phyloP scores from a whole-genome alignment of 2,888 invertebrate species.

The Chouioia cunea region DNA sequence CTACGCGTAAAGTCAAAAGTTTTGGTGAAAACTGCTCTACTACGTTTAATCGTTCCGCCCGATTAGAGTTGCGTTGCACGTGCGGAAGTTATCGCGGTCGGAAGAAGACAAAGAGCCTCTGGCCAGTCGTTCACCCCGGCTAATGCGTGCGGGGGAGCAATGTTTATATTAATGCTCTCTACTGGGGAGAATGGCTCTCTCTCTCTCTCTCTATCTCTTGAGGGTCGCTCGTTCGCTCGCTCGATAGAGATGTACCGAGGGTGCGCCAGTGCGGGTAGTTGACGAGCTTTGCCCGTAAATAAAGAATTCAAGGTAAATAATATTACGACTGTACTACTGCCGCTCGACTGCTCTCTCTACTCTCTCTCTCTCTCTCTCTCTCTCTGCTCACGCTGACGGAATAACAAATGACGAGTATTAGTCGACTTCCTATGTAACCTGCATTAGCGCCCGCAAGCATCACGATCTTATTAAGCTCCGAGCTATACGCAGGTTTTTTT shows the following conservation, averaged over 20 bases:
- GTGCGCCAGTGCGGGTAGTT: neutral
- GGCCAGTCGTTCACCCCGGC: slow-evolving; percentile 39
- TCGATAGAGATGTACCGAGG: slow-evolving; percentile 28
- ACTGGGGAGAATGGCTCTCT: too few species aligned
- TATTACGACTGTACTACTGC: neutral
- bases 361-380: too few species aligned
- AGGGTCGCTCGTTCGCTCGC: slow-evolving; percentile 4
- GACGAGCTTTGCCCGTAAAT: slow-evolving; percentile 19
- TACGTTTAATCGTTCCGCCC: slow-evolving; percentile 34
- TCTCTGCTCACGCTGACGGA: slow-evolving; percentile 9
- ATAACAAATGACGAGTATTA: slow-evolving; percentile 8
- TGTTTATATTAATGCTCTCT: slow-evolving; percentile 56
- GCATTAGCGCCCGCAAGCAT: slow-evolving; percentile 36
- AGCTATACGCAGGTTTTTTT: slow-evolving; percentile 31
- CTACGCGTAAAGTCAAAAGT: slow-evolving; percentile 3
- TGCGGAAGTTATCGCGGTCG: slow-evolving; percentile 53
- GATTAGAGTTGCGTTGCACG: slow-evolving; percentile 46
- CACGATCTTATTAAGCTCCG: slow-evolving; percentile 43
- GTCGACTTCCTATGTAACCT: slow-evolving; percentile 19
- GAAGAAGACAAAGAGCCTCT: slow-evolving; percentile 8
- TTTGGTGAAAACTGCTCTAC: slow-evolving; percentile 12
- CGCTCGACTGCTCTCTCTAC: too few species aligned
- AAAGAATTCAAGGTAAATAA: slow-evolving; percentile 38
- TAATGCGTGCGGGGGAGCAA: slow-evolving; percentile 50
- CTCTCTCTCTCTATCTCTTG: slow-evolving; percentile 8